phyloP scores from a whole-genome alignment of 2,888 invertebrate genomes.

The Leptinotarsa haldemani region DNA sequence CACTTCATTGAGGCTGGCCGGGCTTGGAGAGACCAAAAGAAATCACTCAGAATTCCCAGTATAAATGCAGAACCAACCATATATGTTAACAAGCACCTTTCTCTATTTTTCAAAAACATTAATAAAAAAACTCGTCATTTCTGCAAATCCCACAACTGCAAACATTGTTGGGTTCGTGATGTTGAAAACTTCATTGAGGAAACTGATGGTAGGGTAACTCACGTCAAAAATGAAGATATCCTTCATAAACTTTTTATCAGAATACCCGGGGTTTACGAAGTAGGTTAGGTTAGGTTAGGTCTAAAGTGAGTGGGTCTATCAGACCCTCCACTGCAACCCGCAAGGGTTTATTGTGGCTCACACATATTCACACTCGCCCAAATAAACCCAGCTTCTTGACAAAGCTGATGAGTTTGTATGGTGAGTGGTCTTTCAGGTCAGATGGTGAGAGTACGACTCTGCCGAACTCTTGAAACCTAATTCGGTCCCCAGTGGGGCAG shows the following conservation, averaged over 20 bases:
- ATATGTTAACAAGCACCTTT: slow-evolving; percentile 3
- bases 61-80: slow-evolving; percentile 1
- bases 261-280: background rate
- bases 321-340: no score
- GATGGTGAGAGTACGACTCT: no score
- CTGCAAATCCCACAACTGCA: background rate
- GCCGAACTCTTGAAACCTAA: no score
- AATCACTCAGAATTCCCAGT: slow-evolving; percentile 8
- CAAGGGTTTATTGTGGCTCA: no score
- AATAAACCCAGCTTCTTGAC: no score
- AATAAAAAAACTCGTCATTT: background rate
- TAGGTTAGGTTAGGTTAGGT: no score
- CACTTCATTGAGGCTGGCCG: background rate
- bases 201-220: slow-evolving; percentile 8
- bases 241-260: background rate
- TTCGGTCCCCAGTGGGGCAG: no score
- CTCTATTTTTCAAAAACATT: slow-evolving; percentile 2
- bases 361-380: no score
- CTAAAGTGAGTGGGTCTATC: no score
- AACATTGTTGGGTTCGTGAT: slow-evolving; percentile 11
- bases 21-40: background rate
- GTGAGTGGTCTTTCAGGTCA: no score
- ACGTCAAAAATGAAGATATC: background rate
- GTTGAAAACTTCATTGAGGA: background rate
- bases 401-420: no score